Evolutionary conservation across 1,140 invertebrate species (phyloP).

Genomic region (Bombus waltoni): DNA sequence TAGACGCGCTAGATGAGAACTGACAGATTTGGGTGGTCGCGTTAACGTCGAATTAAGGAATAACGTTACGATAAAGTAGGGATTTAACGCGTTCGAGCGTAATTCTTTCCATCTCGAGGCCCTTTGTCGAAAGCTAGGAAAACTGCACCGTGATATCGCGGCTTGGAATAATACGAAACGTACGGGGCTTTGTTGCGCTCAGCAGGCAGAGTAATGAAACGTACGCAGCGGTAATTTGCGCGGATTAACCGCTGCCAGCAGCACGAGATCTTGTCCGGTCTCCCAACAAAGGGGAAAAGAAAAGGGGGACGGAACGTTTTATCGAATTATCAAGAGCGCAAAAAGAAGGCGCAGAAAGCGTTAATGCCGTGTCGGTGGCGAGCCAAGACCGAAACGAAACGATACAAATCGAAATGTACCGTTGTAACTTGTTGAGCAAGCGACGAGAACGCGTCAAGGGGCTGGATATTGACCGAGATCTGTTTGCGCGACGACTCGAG

Average conservation of each 20-base stretch:
- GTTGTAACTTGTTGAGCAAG: slow-evolving; percentile 48
- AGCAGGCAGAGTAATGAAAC: slow-evolving; percentile 14
- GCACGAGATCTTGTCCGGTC: not conserved
- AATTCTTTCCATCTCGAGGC: slow-evolving; percentile 3
- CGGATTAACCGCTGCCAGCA: slow-evolving; percentile 3
- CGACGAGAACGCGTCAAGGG: slow-evolving; percentile 13
- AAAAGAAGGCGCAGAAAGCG: not conserved
- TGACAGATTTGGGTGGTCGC: not conserved
- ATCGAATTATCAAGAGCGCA: slow-evolving; percentile 15
- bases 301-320: too few relatives aligned
- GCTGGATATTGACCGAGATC: slow-evolving; percentile 29
- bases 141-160: not conserved
- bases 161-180: not conserved
- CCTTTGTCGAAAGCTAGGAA: not conserved
- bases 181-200: not conserved
- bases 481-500: slow-evolving; percentile 26
- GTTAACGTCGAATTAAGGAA: too few relatives aligned
- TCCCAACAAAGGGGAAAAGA: not conserved
- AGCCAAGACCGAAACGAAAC: not conserved
- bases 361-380: not conserved
- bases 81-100: not conserved
- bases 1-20: not conserved
- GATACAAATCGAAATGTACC: slow-evolving; percentile 9
- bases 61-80: too few relatives aligned
- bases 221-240: not conserved